Percentiles rank a stretch among this genome's conserved stretches.
These are phyloP conservation scores for Lottia gigantea DNA, from an alignment of 2,888 invertebrate species.

Conservation along the genomic window DNA sequence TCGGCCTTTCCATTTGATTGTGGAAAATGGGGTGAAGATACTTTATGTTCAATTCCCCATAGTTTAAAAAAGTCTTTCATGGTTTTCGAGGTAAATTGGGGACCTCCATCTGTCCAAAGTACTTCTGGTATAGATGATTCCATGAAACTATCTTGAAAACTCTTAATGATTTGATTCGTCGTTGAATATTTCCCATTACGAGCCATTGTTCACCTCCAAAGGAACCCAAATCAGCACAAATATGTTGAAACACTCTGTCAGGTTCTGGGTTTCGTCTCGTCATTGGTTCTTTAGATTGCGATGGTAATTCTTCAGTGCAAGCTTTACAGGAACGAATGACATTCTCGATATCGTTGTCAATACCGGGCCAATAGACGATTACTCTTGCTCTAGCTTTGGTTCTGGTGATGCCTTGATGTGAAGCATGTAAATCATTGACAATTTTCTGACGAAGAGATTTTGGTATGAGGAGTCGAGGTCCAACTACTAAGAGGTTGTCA, in stretches of 20 bases:
- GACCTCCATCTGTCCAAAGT: neutral
- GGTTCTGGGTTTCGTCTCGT: neutral
- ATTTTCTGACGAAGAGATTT: neutral
- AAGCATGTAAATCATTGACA: neutral
- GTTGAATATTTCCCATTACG: no score
- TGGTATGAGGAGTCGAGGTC: no score
- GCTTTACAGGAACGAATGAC: neutral
- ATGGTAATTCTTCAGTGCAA: neutral
- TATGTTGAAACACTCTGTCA: neutral
- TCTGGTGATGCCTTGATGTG: neutral
- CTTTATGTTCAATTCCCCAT: neutral
- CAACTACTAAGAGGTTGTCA: no score
- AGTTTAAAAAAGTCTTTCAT: neutral
- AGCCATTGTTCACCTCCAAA: no score
- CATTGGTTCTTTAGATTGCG: neutral
- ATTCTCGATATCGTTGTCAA: neutral
- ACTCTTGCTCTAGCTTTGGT: neutral
- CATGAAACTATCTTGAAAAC: neutral
- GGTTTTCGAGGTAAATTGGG: neutral
- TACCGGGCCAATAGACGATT: neutral
- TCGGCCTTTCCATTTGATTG: neutral
- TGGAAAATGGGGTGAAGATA: neutral
- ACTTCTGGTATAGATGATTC: neutral
- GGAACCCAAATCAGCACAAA: no score
- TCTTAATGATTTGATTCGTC: neutral